phyloP scores from a whole-genome alignment of 2,888 invertebrate genomes.

The Halictus quadricinctus region DNA sequence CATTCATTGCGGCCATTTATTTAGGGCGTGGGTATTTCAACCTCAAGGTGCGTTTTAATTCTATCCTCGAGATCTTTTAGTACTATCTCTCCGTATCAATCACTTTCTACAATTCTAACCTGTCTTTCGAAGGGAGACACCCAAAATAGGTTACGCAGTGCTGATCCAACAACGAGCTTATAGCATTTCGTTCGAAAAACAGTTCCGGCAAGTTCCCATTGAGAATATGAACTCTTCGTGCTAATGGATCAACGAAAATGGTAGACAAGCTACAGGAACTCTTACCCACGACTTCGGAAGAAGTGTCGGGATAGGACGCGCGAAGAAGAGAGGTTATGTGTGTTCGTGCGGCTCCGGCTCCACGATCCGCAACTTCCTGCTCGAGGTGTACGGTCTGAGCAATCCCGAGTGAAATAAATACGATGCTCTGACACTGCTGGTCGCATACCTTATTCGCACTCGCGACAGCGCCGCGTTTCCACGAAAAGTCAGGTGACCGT shows the following conservation, averaged over 20 bases:
- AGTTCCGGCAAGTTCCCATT: neutral
- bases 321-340: neutral
- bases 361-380: neutral
- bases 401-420: conserved; percentile 19
- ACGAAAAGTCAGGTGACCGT: conserved; percentile 74
- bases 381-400: conserved; percentile 34
- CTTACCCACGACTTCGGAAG: neutral
- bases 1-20: neutral
- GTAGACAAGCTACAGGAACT: neutral
- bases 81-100: too few relatives aligned
- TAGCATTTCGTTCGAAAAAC: neutral
- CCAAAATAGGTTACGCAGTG: too few relatives aligned
- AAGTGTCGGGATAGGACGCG: conserved; percentile 2
- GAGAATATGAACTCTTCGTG: neutral
- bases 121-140: neutral
- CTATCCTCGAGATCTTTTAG: too few relatives aligned
- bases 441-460: conserved; percentile 56
- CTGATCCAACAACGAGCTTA: too few relatives aligned
- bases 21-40: neutral
- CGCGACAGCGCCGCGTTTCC: conserved; percentile 63
- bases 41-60: too few relatives aligned
- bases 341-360: neutral
- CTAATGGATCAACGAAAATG: neutral
- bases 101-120: neutral
- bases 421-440: conserved; percentile 40